Evolutionary conservation across 2,888 invertebrate genomes (phyloP).

Genomic region (Thera obeliscata): DNA sequence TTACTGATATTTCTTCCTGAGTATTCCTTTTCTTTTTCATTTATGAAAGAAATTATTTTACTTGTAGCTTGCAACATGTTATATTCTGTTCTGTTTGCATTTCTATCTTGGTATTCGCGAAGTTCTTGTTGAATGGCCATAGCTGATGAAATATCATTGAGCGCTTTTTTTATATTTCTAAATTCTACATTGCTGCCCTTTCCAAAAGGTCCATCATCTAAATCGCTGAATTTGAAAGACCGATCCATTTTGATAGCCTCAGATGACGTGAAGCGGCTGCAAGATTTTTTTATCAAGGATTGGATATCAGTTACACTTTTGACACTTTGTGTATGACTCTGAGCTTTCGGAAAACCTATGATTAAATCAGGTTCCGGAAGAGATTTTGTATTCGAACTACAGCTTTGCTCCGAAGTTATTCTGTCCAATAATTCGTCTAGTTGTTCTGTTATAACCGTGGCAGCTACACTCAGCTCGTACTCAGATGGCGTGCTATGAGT

Average conservation of each 20-base stretch:
- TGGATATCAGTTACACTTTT: constrained; percentile 49
- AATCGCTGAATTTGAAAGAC: constrained; percentile 48
- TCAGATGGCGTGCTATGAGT: constrained; percentile 49
- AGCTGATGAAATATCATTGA: constrained; percentile 4
- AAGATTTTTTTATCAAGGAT: constrained; percentile 44
- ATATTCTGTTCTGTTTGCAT: constrained; percentile 9
- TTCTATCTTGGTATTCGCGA: constrained; percentile 2
- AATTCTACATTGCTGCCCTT: constrained; percentile 42
- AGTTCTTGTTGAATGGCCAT: constrained; percentile 3
- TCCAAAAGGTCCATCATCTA: constrained; percentile 47
- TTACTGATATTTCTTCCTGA: neutral
- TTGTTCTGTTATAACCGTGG: constrained; percentile 51
- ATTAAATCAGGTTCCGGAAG: constrained; percentile 21
- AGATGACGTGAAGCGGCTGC: constrained; percentile 35
- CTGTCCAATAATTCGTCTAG: constrained; percentile 55
- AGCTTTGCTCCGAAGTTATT: constrained; percentile 46
- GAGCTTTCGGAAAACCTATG: constrained; percentile 18
- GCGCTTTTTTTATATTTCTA: constrained; percentile 29
- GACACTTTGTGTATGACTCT: constrained; percentile 34
- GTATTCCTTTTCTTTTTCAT: constrained; percentile 61
- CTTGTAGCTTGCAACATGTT: constrained; percentile 53
- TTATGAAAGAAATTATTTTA: constrained; percentile 61
- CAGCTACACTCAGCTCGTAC: constrained; percentile 48
- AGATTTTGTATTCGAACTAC: constrained; percentile 32
- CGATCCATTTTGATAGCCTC: constrained; percentile 26